phyloP scores from a whole-genome alignment of 2,113 vertebrate species.

The Anthoscopus minutus region DNA sequence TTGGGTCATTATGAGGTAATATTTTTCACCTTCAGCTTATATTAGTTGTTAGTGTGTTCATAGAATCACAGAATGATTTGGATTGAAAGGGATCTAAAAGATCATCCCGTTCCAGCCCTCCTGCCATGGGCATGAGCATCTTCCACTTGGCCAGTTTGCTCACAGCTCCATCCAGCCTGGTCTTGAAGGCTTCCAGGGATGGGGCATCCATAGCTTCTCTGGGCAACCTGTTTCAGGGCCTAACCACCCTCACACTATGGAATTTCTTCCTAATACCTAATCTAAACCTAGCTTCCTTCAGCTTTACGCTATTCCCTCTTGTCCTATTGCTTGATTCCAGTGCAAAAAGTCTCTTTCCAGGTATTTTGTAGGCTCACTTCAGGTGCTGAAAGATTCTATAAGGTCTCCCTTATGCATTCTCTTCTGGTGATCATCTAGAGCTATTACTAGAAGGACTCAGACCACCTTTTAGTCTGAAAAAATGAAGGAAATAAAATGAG shows the following conservation, averaged over 20 bases:
- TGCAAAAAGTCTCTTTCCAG: background rate
- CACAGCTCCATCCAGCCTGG: background rate
- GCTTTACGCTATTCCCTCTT: background rate
- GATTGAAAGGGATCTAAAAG: background rate
- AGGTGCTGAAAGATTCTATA: background rate
- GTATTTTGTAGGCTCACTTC: background rate
- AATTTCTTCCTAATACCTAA: background rate
- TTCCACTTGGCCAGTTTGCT: background rate
- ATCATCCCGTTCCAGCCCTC: background rate
- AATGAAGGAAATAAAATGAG: background rate
- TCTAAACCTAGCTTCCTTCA: background rate
- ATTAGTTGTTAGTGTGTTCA: background rate
- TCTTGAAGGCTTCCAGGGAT: background rate
- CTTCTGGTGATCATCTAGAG: background rate
- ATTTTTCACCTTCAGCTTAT: background rate
- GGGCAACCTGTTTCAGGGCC: background rate
- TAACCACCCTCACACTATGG: background rate
- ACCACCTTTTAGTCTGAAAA: background rate
- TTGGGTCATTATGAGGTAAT: background rate
- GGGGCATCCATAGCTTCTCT: background rate
- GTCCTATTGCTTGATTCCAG: background rate
- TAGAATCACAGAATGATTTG: background rate
- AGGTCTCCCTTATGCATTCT: background rate
- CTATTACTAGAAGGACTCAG: background rate
- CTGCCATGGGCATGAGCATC: background rate